Evolutionary conservation across 2,113 vertebrate genomes (phyloP).

Genomic region (Amia ocellicauda): DNA sequence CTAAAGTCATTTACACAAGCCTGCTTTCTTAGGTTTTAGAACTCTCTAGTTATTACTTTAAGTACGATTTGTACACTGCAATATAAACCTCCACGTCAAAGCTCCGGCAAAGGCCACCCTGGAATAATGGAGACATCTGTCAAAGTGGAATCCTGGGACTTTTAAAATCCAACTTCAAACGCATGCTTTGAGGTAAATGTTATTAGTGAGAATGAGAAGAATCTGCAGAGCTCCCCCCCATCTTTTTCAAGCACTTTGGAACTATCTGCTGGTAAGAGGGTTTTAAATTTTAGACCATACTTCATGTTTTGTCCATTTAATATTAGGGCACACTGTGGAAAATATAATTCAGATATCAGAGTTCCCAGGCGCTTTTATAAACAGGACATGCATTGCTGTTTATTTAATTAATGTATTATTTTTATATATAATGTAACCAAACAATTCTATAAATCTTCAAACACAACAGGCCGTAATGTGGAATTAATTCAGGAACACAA

Average conservation of each 20-base stretch:
- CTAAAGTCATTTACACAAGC: no score
- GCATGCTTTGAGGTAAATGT: conserved; percentile 4
- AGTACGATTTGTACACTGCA: neutral
- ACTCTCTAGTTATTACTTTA: neutral
- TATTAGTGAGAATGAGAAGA: neutral
- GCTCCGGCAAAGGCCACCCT: neutral
- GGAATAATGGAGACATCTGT: conserved; percentile 17
- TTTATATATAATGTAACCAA: no score
- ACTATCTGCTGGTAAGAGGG: neutral
- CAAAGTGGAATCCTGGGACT: neutral
- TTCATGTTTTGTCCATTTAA: no score
- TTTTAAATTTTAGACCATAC: no score
- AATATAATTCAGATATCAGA: neutral
- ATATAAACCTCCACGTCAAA: neutral
- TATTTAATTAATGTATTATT: no score
- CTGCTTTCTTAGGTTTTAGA: no score
- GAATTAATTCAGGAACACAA: no score
- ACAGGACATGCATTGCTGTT: no score
- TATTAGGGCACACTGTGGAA: neutral
- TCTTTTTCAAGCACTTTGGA: neutral
- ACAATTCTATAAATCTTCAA: no score
- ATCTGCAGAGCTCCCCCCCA: neutral
- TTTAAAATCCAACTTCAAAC: neutral
- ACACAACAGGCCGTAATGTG: no score
- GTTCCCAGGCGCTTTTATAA: neutral